Percentiles rank a stretch among this genome's conserved stretches.
Conservation (phyloP, 2,888 invertebrate species). For the Platerodrilus igneus region DNA sequence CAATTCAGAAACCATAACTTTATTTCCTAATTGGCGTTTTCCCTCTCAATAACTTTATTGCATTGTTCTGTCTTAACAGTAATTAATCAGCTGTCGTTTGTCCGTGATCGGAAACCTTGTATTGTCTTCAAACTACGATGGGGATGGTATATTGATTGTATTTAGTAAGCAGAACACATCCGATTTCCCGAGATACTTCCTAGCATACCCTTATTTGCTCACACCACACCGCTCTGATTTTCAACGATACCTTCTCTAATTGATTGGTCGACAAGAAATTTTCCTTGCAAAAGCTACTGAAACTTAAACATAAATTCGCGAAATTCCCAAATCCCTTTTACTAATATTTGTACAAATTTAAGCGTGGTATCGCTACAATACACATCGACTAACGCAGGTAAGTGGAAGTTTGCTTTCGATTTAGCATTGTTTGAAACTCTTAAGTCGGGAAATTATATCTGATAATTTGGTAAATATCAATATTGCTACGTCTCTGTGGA, state of each 20-base stretch:
- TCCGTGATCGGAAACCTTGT: conserved; percentile 24
- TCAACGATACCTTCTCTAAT: conserved; percentile 11
- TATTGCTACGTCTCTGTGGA: conserved; percentile 23
- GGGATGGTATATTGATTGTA: conserved; percentile 22
- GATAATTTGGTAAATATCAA: conserved; percentile 26
- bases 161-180: conserved; percentile 23
- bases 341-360: conserved; percentile 24
- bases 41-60: too few species aligned
- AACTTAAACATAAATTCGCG: too few species aligned
- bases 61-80: conserved; percentile 10
- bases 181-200: conserved; percentile 22
- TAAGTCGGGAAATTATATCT: conserved; percentile 26
- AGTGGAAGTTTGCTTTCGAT: conserved; percentile 25
- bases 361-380: conserved; percentile 22
- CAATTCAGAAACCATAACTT: too few species aligned
- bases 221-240: conserved; percentile 14
- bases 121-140: conserved; percentile 17
- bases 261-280: conserved; percentile 6
- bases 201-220: conserved; percentile 20
- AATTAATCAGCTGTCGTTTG: conserved; percentile 15
- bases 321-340: conserved; percentile 20
- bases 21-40: too few species aligned
- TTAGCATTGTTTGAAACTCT: conserved; percentile 26
- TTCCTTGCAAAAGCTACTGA: not conserved
- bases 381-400: conserved; percentile 18